Evolutionary conservation across 1,140 invertebrate species (phyloP).

Genomic region (Wasmannia auropunctata): DNA sequence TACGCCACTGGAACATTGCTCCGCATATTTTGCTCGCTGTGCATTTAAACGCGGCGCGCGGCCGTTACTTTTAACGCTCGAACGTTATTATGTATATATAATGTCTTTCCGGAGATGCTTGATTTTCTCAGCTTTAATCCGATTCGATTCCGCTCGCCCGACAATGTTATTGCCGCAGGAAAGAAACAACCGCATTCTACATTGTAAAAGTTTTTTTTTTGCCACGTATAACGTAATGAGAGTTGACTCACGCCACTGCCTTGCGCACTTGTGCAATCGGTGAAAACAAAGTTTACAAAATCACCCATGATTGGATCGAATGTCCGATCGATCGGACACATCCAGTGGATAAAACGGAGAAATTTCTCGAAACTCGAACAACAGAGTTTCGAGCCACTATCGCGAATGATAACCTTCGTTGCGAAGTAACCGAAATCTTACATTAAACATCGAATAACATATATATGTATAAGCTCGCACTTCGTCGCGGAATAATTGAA

Average conservation of each 20-base stretch:
- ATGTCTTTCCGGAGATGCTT: not conserved
- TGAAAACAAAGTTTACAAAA: conserved; percentile 59
- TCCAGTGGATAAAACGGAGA: not conserved
- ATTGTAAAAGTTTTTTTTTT: conserved; percentile 16
- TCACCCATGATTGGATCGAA: conserved; percentile 22
- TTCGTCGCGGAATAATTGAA: not conserved
- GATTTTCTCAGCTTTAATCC: conserved; percentile 13
- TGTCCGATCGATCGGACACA: conserved; percentile 3
- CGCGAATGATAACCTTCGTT: not conserved
- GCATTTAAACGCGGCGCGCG: not conserved
- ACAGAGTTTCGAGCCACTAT: not conserved
- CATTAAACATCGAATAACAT: not conserved
- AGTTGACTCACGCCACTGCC: conserved; percentile 45
- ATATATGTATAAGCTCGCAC: not conserved
- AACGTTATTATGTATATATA: not conserved
- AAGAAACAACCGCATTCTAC: conserved; percentile 17
- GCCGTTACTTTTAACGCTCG: not conserved
- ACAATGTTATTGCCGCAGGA: not conserved
- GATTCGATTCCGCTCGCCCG: not conserved
- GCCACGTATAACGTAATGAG: conserved; percentile 37
- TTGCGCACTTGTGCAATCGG: conserved; percentile 43
- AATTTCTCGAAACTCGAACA: not conserved
- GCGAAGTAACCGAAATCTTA: not conserved
- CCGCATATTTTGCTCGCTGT: not conserved
- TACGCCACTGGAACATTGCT: not conserved